Base-by-base conservation (phyloP, 1,140 invertebrate genomes). In the Neodiprion lecontei region DNA sequence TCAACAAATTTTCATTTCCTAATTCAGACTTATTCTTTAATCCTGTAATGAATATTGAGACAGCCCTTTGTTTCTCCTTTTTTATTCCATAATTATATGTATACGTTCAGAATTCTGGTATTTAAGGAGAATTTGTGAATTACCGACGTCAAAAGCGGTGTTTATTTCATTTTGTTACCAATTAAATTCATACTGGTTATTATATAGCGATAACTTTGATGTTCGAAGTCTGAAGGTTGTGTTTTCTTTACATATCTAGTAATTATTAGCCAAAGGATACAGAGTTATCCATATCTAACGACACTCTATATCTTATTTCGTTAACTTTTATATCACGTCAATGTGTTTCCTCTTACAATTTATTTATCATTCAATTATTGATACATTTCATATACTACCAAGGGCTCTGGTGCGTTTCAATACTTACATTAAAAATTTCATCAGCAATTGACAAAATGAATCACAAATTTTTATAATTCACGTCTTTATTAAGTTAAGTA, bases 401-500 rank as follows among this genome's bases (percentile, higher is more conserved):
- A n/a, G 74, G 61, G 61, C 79, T 73, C 75, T 61, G 70, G 76
- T 76, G 23, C 53, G 76, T 75, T 17, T 50, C 70, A 70, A 70
- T 48, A 48, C 70, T 78, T 49, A 69, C 68, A 68, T 28, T 75
- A 70, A 75, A 53, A 71, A 65, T 71, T 72, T 74, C 70, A 50
- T 49, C 73, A 67, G 74, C 74, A 69, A 73, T 74, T 76, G 75
- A 69, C 72, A 69, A 11, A n/a, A 69, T 75, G 48, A 48, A 67
- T 7, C 12, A 21, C 48, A 17, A 23, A 49, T 70, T 23, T n/a
- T 76, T 74, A 73, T 78, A 71, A 78, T 75, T 75, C 40, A 70
- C 73, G 70, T 74, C 28, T 40, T 53, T 71, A 74, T 70, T 65
- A 47, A 76, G 77, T 77, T 77, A 72, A 75, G 74, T 74, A 73